Percentiles rank a stretch among this genome's conserved stretches.
Conservation (phyloP, 2,888 invertebrate genomes). For the Nesidiocoris tenuis region DNA sequence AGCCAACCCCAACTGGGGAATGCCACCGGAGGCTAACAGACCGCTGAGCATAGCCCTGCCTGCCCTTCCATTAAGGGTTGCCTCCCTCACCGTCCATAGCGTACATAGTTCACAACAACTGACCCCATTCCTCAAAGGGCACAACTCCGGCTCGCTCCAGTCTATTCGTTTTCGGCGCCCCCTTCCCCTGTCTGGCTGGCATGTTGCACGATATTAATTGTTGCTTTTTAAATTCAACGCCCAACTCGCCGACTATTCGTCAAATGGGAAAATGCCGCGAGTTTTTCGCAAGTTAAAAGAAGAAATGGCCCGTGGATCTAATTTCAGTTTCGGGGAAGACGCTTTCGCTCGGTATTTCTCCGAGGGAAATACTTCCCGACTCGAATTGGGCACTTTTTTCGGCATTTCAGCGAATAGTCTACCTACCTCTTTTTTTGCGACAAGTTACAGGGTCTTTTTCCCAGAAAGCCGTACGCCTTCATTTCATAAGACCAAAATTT, state of each 20-base stretch:
- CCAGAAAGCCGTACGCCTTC: no score
- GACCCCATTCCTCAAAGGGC: slow-evolving; percentile 24
- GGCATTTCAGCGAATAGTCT: no score
- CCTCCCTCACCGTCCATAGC: slow-evolving; percentile 1
- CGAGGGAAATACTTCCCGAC: no score
- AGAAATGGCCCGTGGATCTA: slow-evolving; percentile 4
- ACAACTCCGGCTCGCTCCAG: background rate
- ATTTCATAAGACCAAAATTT: no score
- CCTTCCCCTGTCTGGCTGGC: slow-evolving; percentile 10
- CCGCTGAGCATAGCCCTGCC: background rate
- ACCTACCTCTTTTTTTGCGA: no score
- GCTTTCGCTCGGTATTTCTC: no score
- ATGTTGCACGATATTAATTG: slow-evolving; percentile 21
- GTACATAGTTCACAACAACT: slow-evolving; percentile 22
- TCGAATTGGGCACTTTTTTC: no score
- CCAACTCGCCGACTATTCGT: slow-evolving; percentile 17
- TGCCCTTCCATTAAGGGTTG: background rate
- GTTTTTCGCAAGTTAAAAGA: background rate
- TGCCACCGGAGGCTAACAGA: slow-evolving; percentile 9
- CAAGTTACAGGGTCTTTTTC: no score
- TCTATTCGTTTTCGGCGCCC: background rate
- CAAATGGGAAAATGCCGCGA: slow-evolving; percentile 9
- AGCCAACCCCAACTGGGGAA: slow-evolving; percentile 1
- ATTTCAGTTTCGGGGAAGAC: background rate
- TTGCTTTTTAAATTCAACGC: slow-evolving; percentile 31